Conservation (phyloP, 2,797 vertebrate genomes). For the Rhinatrema bivittatum region DNA sequence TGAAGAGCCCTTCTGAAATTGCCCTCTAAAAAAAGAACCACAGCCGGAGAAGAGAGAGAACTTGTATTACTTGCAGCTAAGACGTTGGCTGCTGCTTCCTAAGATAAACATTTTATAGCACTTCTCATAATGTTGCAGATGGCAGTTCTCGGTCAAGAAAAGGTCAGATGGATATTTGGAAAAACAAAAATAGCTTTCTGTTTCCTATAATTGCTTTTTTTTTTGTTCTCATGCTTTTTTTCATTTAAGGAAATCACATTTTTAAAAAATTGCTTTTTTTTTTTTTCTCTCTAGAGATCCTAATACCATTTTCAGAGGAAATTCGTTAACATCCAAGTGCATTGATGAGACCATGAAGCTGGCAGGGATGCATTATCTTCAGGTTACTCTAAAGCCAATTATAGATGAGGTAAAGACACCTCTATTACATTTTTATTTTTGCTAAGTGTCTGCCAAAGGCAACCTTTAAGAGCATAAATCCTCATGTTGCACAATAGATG, state of each 20-base stretch:
- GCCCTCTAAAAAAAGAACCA: no score
- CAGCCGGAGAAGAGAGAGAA: no score
- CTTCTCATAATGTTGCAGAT: no score
- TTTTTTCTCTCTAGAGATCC: conserved; percentile 82
- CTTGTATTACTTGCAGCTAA: no score
- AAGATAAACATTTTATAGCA: no score
- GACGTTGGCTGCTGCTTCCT: no score
- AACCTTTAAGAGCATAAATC: conserved; percentile 4
- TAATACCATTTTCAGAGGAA: conserved; percentile 97
- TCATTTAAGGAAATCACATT: conserved; percentile 15
- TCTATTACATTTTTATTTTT: conserved; percentile 9
- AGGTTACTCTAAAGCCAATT: conserved; percentile 89
- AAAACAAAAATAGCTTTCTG: not conserved
- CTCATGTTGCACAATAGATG: no score
- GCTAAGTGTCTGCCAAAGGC: conserved; percentile 4
- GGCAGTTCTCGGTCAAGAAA: no score
- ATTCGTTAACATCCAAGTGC: conserved; percentile 94
- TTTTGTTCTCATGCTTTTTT: conserved; percentile 13
- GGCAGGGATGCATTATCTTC: conserved; percentile 95
- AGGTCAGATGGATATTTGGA: no score
- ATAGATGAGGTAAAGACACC: conserved; percentile 80
- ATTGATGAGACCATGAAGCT: conserved; percentile 98
- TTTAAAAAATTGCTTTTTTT: conserved; percentile 30
- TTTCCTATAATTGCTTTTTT: not conserved
- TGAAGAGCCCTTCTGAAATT: no score